Base-by-base conservation (phyloP, 2,797 vertebrate species). In the Semotilus atromaculatus region DNA sequence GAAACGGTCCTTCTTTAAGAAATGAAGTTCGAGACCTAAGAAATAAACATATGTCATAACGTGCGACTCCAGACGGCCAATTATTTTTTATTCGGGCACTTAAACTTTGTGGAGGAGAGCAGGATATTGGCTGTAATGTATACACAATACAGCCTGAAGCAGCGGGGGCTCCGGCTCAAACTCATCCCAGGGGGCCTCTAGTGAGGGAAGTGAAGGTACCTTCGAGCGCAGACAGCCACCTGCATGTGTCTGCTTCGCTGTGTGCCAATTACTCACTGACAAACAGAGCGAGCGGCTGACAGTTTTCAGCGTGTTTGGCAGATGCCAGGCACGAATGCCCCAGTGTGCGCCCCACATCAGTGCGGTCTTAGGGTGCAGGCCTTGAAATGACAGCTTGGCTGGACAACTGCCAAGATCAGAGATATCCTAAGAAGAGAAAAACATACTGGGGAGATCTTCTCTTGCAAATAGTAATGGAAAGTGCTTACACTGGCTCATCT, bases 21-120 rank as follows among this genome's bases (percentile, higher is more conserved):
- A 86, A 84, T 85, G 77, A 84, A 78, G 84, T 91, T 93, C 88
- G 90, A 92, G 90, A 89, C 87, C 89, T 90, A 48, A 84, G 67
- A 88, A 94, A 93, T 90, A 88, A 93, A 93, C 87, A 88, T 89
- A 89, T 74, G 88, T 90, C 89, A 91, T 94, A 88, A 88, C 14
- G 82, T 81, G 87, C 85, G 89, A 93, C 92, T 94, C 94, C 94
- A 95, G 95, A 95, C 92, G 90, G 91, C 92, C 94, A 94, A 95
- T 96, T 96, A 94, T 94, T 93, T 94, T 96, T 95, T 95, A 95
- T 95, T 94, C 88, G 81, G 89, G 91, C 93, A 94, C 93, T 94
- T 94, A 94, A 95, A 95, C 90, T 95, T 94, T 94, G 93, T 75
- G 91, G 92, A 93, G 90, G 92, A 94, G 92, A 88, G 89, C 91